Conservation (phyloP, 2,888 invertebrate genomes). For the Octodonta nipae region DNA sequence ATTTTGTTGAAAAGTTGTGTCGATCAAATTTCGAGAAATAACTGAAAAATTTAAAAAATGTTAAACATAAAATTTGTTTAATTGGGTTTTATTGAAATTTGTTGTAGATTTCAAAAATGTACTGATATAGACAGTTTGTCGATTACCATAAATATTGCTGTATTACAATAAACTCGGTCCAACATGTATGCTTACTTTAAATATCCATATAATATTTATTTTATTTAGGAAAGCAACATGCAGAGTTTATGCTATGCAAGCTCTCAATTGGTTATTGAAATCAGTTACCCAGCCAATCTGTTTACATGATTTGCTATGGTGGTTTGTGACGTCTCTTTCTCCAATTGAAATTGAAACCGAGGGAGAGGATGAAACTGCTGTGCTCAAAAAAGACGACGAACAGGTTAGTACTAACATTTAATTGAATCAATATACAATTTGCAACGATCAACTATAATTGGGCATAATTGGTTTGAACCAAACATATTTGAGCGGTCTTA, state of each 20-base stretch:
- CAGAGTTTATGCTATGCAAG: conserved; percentile 80
- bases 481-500: too few relatives aligned
- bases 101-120: too few relatives aligned
- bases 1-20: too few relatives aligned
- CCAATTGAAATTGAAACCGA: conserved; percentile 41
- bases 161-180: background rate
- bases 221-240: conserved; percentile 53
- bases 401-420: too few relatives aligned
- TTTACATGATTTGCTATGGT: conserved; percentile 92
- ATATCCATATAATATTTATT: conserved; percentile 4
- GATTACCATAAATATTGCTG: background rate
- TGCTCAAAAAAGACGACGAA: conserved; percentile 32
- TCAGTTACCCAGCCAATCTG: conserved; percentile 83
- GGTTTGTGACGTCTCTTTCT: conserved; percentile 79
- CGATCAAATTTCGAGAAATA: too few relatives aligned
- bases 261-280: conserved; percentile 86
- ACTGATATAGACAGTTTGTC: background rate
- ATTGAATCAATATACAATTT: too few relatives aligned
- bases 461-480: too few relatives aligned
- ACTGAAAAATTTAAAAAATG: too few relatives aligned
- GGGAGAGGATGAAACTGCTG: conserved; percentile 42
- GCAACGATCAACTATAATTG: too few relatives aligned
- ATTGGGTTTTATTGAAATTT: too few relatives aligned
- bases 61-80: too few relatives aligned
- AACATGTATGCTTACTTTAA: too few relatives aligned